phyloP scores from a whole-genome alignment of 2,888 invertebrate genomes.

The Orthosia incerta region DNA sequence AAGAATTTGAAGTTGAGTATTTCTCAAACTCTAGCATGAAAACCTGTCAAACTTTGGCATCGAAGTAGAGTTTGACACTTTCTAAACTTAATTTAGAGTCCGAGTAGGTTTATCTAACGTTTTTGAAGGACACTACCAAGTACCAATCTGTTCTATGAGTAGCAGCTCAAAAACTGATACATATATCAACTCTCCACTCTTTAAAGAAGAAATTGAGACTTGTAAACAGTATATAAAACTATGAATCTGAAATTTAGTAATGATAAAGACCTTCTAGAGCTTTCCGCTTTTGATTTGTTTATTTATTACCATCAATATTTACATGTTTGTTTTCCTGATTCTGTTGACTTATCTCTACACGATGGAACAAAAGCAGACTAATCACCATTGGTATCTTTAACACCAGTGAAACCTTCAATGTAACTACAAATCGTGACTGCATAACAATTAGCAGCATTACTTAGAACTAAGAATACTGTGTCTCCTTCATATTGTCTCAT shows the following conservation, averaged over 20 bases:
- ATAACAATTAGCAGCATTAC: constrained; percentile 40
- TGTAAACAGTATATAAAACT: too few relatives aligned
- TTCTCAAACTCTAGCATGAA: too few relatives aligned
- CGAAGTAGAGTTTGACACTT: too few relatives aligned
- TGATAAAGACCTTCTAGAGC: neutral
- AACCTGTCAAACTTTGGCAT: too few relatives aligned
- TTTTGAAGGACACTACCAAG: neutral
- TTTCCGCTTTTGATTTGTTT: constrained; percentile 5
- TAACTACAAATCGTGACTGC: constrained; percentile 37
- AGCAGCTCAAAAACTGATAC: neutral
- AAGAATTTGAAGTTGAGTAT: too few relatives aligned
- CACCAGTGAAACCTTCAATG: constrained; percentile 15
- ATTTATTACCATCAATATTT: neutral
- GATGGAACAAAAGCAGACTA: neutral
- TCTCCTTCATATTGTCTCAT: constrained; percentile 39
- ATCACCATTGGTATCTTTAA: constrained; percentile 8
- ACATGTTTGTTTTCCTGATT: constrained; percentile 9
- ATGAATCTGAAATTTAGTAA: neutral
- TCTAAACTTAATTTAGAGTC: too few relatives aligned
- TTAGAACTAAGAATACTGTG: constrained; percentile 39
- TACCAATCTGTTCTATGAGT: neutral
- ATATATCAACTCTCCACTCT: too few relatives aligned
- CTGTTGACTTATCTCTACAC: neutral
- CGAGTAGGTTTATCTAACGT: neutral
- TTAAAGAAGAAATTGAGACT: neutral